Evolutionary conservation across 1,140 invertebrate genomes (phyloP).

Genomic region (Drosophila jambulina): DNA sequence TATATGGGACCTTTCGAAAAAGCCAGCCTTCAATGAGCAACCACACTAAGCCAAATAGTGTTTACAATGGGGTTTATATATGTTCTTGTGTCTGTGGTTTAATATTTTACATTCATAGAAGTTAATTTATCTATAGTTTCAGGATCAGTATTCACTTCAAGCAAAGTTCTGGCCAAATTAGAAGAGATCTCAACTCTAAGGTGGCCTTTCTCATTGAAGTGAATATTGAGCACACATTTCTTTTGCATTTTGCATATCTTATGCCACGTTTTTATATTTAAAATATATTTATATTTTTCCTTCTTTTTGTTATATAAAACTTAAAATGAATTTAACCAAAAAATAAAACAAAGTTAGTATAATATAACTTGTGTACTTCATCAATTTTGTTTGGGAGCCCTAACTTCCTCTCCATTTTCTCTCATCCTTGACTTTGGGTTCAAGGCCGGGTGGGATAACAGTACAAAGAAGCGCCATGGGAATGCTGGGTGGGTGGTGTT

Average conservation of each 20-base stretch:
- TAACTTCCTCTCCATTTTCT: constrained; percentile 20
- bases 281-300: constrained; percentile 68
- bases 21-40: constrained; percentile 20
- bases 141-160: constrained; percentile 36
- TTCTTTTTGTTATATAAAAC: constrained; percentile 50
- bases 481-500: constrained; percentile 59
- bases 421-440: constrained; percentile 20
- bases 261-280: constrained; percentile 57
- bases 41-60: constrained; percentile 34
- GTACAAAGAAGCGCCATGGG: constrained; percentile 58
- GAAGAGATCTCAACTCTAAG: constrained; percentile 7
- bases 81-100: constrained; percentile 29
- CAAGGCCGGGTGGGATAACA: constrained; percentile 45
- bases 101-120: constrained; percentile 45
- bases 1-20: constrained; percentile 52
- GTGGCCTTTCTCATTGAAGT: constrained; percentile 14
- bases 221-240: constrained; percentile 35
- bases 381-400: constrained; percentile 44
- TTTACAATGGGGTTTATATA: constrained; percentile 22
- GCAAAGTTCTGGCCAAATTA: not conserved
- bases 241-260: constrained; percentile 38
- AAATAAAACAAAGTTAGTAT: constrained; percentile 47
- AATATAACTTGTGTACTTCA: constrained; percentile 77
- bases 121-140: constrained; percentile 20
- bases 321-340: constrained; percentile 81